These are phyloP conservation scores for Tiliacea citrago DNA, from an alignment of 2,888 invertebrate genomes.

Conservation along the genomic window DNA sequence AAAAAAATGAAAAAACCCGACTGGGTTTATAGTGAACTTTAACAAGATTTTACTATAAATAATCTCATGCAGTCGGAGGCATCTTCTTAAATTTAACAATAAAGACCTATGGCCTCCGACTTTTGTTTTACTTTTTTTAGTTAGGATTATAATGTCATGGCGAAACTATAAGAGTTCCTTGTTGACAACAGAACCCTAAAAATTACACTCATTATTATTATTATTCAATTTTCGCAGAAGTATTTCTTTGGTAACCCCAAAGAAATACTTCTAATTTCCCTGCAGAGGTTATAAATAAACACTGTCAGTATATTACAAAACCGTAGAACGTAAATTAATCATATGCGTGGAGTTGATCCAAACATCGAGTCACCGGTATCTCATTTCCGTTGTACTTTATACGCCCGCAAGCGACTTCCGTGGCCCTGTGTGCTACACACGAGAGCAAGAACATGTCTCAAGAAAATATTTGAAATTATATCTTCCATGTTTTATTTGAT, in stretches of 20 bases:
- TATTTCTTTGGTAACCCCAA: neutral
- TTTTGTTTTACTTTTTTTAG: too few species aligned
- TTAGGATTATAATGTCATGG: too few species aligned
- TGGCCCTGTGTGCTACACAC: constrained; percentile 31
- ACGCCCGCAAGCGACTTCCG: constrained; percentile 62
- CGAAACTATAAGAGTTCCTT: too few species aligned
- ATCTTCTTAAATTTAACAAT: too few species aligned
- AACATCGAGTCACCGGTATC: constrained; percentile 62
- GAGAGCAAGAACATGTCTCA: constrained; percentile 24
- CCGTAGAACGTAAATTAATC: constrained; percentile 59
- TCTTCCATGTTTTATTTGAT: constrained; percentile 36
- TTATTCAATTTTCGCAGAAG: too few species aligned
- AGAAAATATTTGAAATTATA: constrained; percentile 47
- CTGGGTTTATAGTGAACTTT: too few species aligned
- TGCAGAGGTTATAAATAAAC: constrained; percentile 31
- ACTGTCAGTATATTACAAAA: constrained; percentile 35
- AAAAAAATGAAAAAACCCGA: too few species aligned
- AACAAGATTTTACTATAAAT: too few species aligned
- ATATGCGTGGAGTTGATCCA: constrained; percentile 56
- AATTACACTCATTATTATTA: too few species aligned
- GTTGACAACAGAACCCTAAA: too few species aligned
- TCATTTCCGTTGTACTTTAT: constrained; percentile 69
- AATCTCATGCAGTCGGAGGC: too few species aligned
- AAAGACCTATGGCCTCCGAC: too few species aligned
- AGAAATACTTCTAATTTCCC: constrained; percentile 26